Evolutionary conservation across 2,888 invertebrate genomes (phyloP), one percentile per base, ranked within the genome.

Genomic region (Gari tellinella): DNA sequence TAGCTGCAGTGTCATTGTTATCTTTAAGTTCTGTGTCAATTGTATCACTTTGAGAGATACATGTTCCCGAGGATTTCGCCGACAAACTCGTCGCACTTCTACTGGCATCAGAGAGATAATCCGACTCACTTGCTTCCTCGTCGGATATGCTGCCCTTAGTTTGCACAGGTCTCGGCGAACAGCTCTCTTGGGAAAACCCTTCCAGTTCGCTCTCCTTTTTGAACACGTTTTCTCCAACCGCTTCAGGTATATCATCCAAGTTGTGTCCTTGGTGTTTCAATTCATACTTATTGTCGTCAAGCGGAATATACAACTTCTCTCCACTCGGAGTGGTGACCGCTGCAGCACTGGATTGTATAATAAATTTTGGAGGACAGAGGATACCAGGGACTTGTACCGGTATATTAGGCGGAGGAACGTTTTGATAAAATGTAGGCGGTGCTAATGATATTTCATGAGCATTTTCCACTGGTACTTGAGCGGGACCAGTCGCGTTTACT

Each of bases 301-400:
- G 25, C 10, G 70, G 70, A 23, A 70, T 64, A 23, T 37, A 70
- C 15, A 70, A 57, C 26, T 40, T 65, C n/a, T 64, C 40, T 3
- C 70, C 70, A 48, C 58, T 64, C 25, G 70, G 70, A 31, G 70
- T 64, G 21, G 58, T 49, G 1, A 64, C 70, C 4, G 58, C 52
- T 15, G 70, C 70, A 2, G 57, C 46, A 7, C 12, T 43, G 31
- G 31, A 4, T 31, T 7, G 10, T 31, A 7, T 10, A 4, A 10
- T 4, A 10, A 31, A 10, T 10, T 7, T 10, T 31, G 31, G 4
- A 31, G 31, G 5, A 31, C 31, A 31, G 10, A 31, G 5, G 10
- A 10, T 4, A 31, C 31, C 31, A 10, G 31, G 5, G 31, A 10
- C 10, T n/a, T n/a, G n/a, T n/a, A n/a, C n/a, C 4, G 4, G 4